Conservation (phyloP, 2,888 invertebrate species). For the Agrotis clavis region DNA sequence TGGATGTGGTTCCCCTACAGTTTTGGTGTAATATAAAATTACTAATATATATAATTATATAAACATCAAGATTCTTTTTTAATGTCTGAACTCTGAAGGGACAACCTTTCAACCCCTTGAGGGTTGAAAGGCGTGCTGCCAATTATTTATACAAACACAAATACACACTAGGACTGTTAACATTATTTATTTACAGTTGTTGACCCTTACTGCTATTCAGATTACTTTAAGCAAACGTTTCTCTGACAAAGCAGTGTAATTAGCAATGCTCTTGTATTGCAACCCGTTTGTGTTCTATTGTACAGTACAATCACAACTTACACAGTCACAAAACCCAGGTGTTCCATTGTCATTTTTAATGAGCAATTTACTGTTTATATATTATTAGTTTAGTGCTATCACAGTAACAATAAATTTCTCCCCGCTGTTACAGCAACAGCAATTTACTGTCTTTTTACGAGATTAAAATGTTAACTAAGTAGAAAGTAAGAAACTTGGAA, state of each 20-base stretch:
- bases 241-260: conserved; percentile 40
- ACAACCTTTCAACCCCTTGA: too few species aligned
- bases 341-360: conserved; percentile 58
- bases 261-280: conserved; percentile 35
- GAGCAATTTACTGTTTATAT: conserved; percentile 60
- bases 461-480: conserved; percentile 47
- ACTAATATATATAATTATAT: too few species aligned
- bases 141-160: too few species aligned
- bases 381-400: conserved; percentile 59
- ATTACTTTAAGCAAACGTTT: conserved; percentile 20
- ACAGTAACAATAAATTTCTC: conserved; percentile 54
- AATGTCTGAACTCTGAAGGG: too few species aligned
- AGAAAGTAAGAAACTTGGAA: conserved; percentile 6
- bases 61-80: too few species aligned
- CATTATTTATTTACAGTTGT: conserved; percentile 26
- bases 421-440: conserved; percentile 48
- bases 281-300: conserved; percentile 24
- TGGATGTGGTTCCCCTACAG: too few species aligned
- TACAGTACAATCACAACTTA: conserved; percentile 39
- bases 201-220: conserved; percentile 21
- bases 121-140: too few species aligned
- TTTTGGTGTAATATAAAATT: too few species aligned
- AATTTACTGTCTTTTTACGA: conserved; percentile 54
- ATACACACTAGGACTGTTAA: background rate
- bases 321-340: conserved; percentile 58